Base-by-base conservation (phyloP, 2,113 vertebrate species). In the Laticauda colubrina region DNA sequence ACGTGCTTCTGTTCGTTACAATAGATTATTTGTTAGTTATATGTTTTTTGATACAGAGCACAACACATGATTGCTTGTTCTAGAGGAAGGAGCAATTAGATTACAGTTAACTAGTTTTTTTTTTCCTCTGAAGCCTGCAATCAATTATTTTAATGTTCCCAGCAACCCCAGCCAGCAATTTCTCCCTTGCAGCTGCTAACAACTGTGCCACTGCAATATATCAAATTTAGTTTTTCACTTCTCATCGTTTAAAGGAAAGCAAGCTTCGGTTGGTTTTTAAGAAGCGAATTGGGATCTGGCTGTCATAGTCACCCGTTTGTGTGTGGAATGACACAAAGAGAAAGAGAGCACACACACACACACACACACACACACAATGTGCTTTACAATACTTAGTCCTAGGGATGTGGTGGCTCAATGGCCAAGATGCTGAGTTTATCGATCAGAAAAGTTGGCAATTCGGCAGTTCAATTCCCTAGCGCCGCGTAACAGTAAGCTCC, bases 81-180 rank as follows among this genome's bases (percentile, higher is more conserved):
- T 90, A 48, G 81, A 75, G 57, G 57, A 94, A 92, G 45, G 57
- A 90, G 89, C 88, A 90, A 90, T 75, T 92, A 18, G 51, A 90
- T 92, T 94, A 53, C 81, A 90, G 56, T 92, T 87, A 92, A 87
- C 56, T 90, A 87, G 57, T 75, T 69, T 85, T 14, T 86, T 34
- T 61, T 29, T 55, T 54, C 12, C 12, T 23, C 51, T 26, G n/a
- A 57, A 92, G 81, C 29, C 57, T 94, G 81, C 26, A 55, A 89
- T 85, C 92, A 86, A 92, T 94, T 92, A 87, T 89, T 92, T 64
- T 85, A 91, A 64, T 69, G 89, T 90, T 92, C 23, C 87, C 56
- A 94, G 55, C 75, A 89, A 45, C 88, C 45, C 23, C 24, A 26
- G 12, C 75, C 55, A 81, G 93, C 51, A 56, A 51, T 57, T 75